A percentile compares a stretch with the other conserved stretches of the same genome.
These are phyloP conservation scores for Tapirus terrestris DNA, from an alignment of 2,113 vertebrate genomes.

Conservation along the genomic window DNA sequence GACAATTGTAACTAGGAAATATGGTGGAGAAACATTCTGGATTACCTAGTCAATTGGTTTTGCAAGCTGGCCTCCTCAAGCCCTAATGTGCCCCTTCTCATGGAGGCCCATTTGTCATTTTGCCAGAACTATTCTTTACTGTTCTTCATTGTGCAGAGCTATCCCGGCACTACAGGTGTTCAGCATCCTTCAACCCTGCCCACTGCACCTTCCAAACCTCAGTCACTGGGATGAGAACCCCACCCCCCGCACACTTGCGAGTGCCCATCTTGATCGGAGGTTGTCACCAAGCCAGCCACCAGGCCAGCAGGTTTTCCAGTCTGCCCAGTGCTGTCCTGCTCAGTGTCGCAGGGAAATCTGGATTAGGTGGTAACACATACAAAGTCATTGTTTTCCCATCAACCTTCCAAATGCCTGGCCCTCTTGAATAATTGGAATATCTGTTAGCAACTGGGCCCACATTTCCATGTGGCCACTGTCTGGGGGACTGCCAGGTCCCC, in stretches of 20 bases:
- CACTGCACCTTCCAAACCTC: neutral
- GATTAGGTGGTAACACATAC: neutral
- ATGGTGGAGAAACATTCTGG: neutral
- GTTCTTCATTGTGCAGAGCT: neutral
- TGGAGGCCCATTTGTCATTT: neutral
- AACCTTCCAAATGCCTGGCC: neutral
- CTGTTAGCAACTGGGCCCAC: neutral
- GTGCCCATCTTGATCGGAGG: neutral
- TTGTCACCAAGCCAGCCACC: neutral
- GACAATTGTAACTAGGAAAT: neutral
- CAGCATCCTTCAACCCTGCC: neutral
- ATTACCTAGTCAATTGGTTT: neutral
- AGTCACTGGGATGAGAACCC: neutral
- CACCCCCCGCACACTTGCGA: neutral
- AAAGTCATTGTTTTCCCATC: neutral
- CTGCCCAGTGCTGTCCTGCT: neutral
- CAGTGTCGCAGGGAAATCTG: neutral
- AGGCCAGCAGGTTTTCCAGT: neutral
- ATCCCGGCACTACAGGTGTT: fast-evolving
- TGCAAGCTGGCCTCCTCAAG: neutral
- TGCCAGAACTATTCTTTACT: neutral
- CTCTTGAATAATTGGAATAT: neutral
- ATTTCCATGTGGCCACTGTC: neutral
- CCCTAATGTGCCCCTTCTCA: neutral
- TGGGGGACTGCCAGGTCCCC: neutral